Conservation (phyloP, 1,140 invertebrate genomes). For the Dendrolimus kikuchii region DNA sequence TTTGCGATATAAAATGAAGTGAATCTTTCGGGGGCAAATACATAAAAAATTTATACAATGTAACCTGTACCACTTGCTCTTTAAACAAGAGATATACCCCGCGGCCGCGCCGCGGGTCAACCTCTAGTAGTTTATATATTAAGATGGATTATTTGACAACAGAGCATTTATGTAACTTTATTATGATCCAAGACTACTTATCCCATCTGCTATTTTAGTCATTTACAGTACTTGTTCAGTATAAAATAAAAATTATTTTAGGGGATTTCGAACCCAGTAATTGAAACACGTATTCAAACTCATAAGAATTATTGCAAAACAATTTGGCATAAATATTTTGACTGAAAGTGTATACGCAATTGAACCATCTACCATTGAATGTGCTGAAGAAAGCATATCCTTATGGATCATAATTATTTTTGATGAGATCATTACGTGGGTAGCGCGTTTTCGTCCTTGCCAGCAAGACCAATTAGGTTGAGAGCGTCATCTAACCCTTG, state of each 20-base stretch:
- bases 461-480: slow-evolving; percentile 38
- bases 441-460: slow-evolving; percentile 28
- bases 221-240: slow-evolving; percentile 1
- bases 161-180: too few relatives aligned
- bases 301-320: too few relatives aligned
- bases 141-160: too few relatives aligned
- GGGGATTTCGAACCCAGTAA: background rate
- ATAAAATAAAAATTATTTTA: background rate
- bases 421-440: slow-evolving; percentile 40
- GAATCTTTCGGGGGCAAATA: too few relatives aligned
- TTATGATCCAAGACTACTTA: background rate
- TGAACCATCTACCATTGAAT: slow-evolving; percentile 33
- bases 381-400: slow-evolving; percentile 28
- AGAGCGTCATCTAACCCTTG: slow-evolving; percentile 45
- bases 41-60: too few relatives aligned
- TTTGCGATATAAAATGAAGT: too few relatives aligned
- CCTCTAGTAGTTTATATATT: too few relatives aligned
- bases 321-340: too few relatives aligned
- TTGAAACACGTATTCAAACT: slow-evolving; percentile 3
- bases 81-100: too few relatives aligned
- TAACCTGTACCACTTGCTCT: too few relatives aligned
- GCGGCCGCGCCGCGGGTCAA: too few relatives aligned
- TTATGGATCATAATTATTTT: slow-evolving; percentile 8
- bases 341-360: slow-evolving; percentile 4
- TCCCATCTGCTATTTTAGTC: background rate